Evolutionary conservation across 1,140 invertebrate species (phyloP), one percentile per base, ranked within the genome.

Genomic region (Drosophila repleta): DNA sequence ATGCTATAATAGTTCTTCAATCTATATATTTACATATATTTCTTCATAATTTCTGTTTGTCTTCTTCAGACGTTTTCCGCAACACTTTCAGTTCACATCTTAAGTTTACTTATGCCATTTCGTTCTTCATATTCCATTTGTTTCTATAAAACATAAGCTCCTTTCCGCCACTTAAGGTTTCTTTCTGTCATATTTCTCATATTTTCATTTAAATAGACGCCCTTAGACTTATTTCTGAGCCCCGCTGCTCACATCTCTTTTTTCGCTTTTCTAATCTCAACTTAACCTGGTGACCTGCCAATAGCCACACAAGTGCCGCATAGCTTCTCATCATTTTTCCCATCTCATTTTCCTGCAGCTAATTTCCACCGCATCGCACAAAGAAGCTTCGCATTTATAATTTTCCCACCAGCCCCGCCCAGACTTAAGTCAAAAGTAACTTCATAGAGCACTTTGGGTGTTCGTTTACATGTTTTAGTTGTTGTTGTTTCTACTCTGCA

Each of bases 401-500:
- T 60, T 60, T 66, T 48, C 17, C 39, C 60, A 39, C 39, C 39
- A 53, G 24, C 24, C 32, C 18, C 35, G 45, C 48, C 56, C 24
- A 39, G 56, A 60, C 64, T 45, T 52, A 43, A 15, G 46, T 43
- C 53, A 49, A 7, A 72, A 85, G 81, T 84, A 85, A 84, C 80
- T 80, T 80, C 74, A 61, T 68, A 68, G 58, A 77, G 58, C 70
- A 72, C 79, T 87, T 74, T 71, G 76, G 74, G 82, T 85, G 81
- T 82, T 87, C 70, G 81, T 53, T 85, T 85, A 77, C 82, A 81
- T 77, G 74, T 81, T 74, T 64, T 85, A 74, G 61, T 26, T 18
- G 32, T 13, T 35, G 32, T 35, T 35, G 32, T 35, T 65, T 65
- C 57, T 62, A 39, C 43, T 64, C 41, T 49, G 56, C 24, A 39